phyloP scores from a whole-genome alignment of 2,888 invertebrate species.

The Epicampocera succincta region DNA sequence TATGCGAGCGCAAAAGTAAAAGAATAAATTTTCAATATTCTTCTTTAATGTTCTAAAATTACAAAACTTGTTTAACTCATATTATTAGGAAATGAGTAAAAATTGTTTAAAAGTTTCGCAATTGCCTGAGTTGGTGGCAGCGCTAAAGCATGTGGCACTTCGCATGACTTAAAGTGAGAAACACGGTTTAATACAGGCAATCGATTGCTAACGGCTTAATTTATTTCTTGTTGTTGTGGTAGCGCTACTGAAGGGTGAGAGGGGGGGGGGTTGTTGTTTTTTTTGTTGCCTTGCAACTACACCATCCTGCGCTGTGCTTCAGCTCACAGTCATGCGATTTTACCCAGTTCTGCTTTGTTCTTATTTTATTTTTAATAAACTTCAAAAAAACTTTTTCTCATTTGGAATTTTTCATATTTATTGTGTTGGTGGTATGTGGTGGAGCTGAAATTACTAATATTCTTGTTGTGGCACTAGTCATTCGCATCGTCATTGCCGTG shows the following conservation, averaged over 20 bases:
- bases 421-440: conserved; percentile 3
- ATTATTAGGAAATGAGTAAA: conserved; percentile 60
- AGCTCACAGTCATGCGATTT: conserved; percentile 31
- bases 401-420: conserved; percentile 29
- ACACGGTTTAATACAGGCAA: conserved; percentile 58
- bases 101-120: conserved; percentile 63
- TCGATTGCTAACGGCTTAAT: conserved; percentile 67
- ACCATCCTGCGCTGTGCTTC: conserved; percentile 3
- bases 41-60: conserved; percentile 34
- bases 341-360: conserved; percentile 3
- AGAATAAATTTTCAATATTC: conserved; percentile 43
- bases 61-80: conserved; percentile 65
- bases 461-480: conserved; percentile 13
- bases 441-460: conserved; percentile 34
- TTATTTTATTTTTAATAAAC: conserved; percentile 52
- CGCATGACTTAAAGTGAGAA: conserved; percentile 42
- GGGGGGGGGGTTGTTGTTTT: background rate
- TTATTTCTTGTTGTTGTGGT: conserved; percentile 44
- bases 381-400: conserved; percentile 49
- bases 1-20: background rate
- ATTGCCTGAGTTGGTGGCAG: conserved; percentile 30
- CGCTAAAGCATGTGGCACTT: conserved; percentile 55
- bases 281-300: background rate
- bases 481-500: conserved; percentile 14
- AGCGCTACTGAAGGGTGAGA: background rate